These are phyloP conservation scores for Ceramica pisi DNA, from an alignment of 2,888 invertebrate species.

Conservation along the genomic window DNA sequence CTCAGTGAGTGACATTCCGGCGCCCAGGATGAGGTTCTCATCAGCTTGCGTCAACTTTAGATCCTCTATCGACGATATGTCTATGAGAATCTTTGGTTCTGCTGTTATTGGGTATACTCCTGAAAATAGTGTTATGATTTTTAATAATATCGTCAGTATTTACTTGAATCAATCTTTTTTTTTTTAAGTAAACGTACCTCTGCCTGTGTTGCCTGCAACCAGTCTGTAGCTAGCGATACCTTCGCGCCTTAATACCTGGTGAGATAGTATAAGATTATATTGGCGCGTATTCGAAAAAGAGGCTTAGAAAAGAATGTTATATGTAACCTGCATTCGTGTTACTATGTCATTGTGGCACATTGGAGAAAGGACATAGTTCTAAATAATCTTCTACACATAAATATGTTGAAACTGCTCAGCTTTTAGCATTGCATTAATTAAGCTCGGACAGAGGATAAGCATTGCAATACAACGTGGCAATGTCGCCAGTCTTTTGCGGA, in stretches of 20 bases:
- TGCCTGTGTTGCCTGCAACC: constrained; percentile 94
- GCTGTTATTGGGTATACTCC: constrained; percentile 85
- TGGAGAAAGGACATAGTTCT: too few species aligned
- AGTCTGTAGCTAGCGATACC: constrained; percentile 89
- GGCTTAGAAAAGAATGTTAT: neutral
- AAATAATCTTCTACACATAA: too few species aligned
- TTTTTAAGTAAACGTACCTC: constrained; percentile 87
- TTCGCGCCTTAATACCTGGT: constrained; percentile 85
- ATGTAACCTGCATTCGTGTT: too few species aligned
- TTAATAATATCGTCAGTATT: too few species aligned
- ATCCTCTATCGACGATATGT: constrained; percentile 91
- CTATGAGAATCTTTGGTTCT: constrained; percentile 90
- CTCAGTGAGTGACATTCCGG: constrained; percentile 90
- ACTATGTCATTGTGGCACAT: too few species aligned
- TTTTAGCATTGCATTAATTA: too few species aligned
- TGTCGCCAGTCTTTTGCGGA: too few species aligned
- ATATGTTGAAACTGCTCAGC: too few species aligned
- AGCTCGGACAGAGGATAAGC: too few species aligned
- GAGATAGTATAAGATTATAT: constrained; percentile 16
- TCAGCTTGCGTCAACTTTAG: constrained; percentile 81
- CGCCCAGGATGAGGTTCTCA: constrained; percentile 90
- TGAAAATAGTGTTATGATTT: constrained; percentile 62
- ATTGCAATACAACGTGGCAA: too few species aligned
- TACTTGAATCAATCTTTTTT: neutral
- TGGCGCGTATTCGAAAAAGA: neutral